phyloP scores from a whole-genome alignment of 1,140 invertebrate species.

The Drosophila varians region DNA sequence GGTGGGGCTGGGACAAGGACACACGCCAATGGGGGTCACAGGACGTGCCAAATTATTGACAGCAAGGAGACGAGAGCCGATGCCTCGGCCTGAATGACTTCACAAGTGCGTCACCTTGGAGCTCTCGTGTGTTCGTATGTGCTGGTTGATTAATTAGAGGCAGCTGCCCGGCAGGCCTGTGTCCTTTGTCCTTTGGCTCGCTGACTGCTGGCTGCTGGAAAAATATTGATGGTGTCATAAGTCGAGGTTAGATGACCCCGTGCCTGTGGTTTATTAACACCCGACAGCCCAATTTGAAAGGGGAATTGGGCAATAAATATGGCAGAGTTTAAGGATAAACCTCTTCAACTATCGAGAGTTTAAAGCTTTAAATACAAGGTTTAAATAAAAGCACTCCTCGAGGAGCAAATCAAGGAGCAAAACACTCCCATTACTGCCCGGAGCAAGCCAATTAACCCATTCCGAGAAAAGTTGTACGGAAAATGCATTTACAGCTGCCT shows the following conservation, averaged over 20 bases:
- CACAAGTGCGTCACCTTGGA: slow-evolving; percentile 20
- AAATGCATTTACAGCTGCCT: slow-evolving; percentile 35
- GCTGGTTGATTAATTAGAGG: slow-evolving; percentile 74
- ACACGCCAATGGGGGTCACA: slow-evolving; percentile 25
- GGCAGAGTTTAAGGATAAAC: no score
- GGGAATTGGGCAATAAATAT: no score
- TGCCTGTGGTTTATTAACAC: slow-evolving; percentile 56
- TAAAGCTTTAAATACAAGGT: no score
- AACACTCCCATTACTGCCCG: neutral
- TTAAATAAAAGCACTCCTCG: no score
- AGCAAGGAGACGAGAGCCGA: slow-evolving; percentile 29
- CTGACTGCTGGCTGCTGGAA: neutral
- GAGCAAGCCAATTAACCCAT: slow-evolving; percentile 9
- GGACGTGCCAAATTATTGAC: slow-evolving; percentile 80
- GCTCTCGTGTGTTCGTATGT: slow-evolving; percentile 18
- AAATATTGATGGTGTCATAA: slow-evolving; percentile 26
- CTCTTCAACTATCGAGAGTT: no score
- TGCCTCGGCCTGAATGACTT: slow-evolving; percentile 5
- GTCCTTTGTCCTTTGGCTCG: slow-evolving; percentile 11
- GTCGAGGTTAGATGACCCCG: slow-evolving; percentile 35
- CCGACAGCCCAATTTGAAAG: neutral
- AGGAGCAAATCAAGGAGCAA: neutral
- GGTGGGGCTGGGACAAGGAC: neutral
- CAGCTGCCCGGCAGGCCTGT: slow-evolving; percentile 27
- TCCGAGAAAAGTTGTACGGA: neutral